phyloP scores from a whole-genome alignment of 2,888 invertebrate species.

The Bellardia bayeri region DNA sequence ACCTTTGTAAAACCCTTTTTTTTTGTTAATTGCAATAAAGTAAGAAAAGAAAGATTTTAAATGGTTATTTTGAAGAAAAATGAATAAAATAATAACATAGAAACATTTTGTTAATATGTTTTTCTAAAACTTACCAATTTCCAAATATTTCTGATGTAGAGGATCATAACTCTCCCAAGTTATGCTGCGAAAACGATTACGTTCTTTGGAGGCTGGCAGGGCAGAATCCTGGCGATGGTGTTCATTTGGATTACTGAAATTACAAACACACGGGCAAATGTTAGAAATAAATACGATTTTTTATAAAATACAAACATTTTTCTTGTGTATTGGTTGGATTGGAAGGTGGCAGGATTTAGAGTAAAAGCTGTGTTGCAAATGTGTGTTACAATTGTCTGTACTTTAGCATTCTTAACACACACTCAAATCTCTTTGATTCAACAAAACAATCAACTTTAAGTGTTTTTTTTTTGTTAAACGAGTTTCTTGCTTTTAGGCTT shows the following conservation, averaged over 20 bases:
- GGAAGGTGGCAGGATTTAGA: too few species aligned
- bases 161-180: constrained; percentile 97
- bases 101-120: neutral
- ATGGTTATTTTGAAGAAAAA: too few species aligned
- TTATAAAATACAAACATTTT: neutral
- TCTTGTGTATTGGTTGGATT: too few species aligned
- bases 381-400: neutral
- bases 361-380: neutral
- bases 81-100: too few species aligned
- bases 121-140: constrained; percentile 89
- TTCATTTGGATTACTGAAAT: constrained; percentile 92
- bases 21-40: neutral
- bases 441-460: constrained; percentile 76
- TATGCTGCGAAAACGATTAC: constrained; percentile 92
- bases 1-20: neutral
- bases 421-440: constrained; percentile 46
- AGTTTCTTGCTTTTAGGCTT: neutral
- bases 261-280: constrained; percentile 4
- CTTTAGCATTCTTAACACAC: constrained; percentile 3
- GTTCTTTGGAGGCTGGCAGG: constrained; percentile 91
- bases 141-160: constrained; percentile 96
- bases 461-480: constrained; percentile 70
- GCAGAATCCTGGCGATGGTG: constrained; percentile 91
- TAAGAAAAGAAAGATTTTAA: too few species aligned
- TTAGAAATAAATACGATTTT: neutral